Percentiles rank a stretch among this genome's conserved stretches.
Conservation (phyloP, 2,797 vertebrate species). For the Chiloscyllium punctatum region DNA sequence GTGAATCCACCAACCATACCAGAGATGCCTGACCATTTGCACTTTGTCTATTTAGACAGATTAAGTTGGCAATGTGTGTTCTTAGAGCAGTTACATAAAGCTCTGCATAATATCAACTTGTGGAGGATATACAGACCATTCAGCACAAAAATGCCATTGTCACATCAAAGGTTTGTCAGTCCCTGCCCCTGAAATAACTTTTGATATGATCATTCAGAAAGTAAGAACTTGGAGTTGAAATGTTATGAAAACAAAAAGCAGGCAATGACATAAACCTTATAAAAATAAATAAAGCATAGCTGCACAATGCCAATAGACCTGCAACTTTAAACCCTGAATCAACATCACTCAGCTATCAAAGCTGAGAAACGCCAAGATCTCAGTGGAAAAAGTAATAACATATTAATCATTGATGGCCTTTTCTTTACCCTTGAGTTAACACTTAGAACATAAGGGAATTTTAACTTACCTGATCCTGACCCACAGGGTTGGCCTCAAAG, state of each 20-base stretch:
- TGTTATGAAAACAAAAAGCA: slow-evolving; percentile 34
- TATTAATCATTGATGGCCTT: neutral
- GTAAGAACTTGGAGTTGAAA: slow-evolving; percentile 16
- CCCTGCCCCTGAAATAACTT: neutral
- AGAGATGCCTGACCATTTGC: slow-evolving; percentile 24
- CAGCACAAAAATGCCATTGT: slow-evolving; percentile 30
- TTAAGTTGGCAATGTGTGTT: neutral
- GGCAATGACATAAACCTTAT: slow-evolving; percentile 28
- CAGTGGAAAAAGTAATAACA: slow-evolving; percentile 16
- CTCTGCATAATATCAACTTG: slow-evolving; percentile 34
- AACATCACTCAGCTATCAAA: slow-evolving; percentile 6
- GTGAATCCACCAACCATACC: neutral
- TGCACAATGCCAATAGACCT: slow-evolving; percentile 30
- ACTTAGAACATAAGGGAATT: neutral
- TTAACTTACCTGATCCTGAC: neutral
- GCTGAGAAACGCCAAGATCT: slow-evolving; percentile 7
- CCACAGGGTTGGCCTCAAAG: neutral
- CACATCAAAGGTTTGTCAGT: slow-evolving; percentile 15
- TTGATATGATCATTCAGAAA: neutral
- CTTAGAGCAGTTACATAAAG: neutral
- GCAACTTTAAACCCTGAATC: slow-evolving; percentile 8
- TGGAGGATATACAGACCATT: slow-evolving; percentile 17
- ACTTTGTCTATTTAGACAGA: slow-evolving; percentile 23
- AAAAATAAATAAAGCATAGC: slow-evolving; percentile 22
- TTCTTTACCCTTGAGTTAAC: neutral